Conservation (phyloP, 2,888 invertebrate genomes). For the Gymnocheta viridis region DNA sequence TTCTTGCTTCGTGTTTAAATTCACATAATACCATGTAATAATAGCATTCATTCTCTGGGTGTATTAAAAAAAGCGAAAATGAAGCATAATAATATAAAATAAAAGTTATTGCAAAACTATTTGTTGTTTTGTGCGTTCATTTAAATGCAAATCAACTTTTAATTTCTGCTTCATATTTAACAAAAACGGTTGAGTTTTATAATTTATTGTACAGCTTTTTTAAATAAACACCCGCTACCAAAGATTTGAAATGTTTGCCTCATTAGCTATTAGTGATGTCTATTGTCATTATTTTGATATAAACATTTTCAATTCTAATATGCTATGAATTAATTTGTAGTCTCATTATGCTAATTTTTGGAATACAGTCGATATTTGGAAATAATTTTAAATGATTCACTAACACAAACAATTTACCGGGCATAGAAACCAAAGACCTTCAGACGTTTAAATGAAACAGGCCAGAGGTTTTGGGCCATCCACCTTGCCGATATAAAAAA, state of each 20-base stretch:
- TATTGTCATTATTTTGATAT: neutral
- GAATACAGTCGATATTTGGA: neutral
- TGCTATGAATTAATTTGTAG: neutral
- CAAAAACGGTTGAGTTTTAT: neutral
- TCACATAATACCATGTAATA: constrained; percentile 64
- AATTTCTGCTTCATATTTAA: neutral
- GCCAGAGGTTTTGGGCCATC: no score
- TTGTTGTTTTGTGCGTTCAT: constrained; percentile 21
- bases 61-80: constrained; percentile 31
- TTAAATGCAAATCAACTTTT: constrained; percentile 38
- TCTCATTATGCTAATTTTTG: neutral
- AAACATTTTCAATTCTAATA: neutral
- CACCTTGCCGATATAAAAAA: no score
- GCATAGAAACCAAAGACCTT: no score
- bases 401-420: no score
- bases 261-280: neutral
- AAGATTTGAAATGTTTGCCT: neutral
- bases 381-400: neutral
- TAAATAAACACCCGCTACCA: constrained; percentile 14
- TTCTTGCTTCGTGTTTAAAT: constrained; percentile 37
- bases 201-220: neutral
- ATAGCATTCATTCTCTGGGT: constrained; percentile 16
- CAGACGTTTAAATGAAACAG: no score
- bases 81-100: constrained; percentile 30
- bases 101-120: constrained; percentile 56